A percentile compares a stretch with the other conserved stretches of the same genome.
phyloP scores from a whole-genome alignment of 2,113 vertebrate genomes.

The Hemichromis elongatus region DNA sequence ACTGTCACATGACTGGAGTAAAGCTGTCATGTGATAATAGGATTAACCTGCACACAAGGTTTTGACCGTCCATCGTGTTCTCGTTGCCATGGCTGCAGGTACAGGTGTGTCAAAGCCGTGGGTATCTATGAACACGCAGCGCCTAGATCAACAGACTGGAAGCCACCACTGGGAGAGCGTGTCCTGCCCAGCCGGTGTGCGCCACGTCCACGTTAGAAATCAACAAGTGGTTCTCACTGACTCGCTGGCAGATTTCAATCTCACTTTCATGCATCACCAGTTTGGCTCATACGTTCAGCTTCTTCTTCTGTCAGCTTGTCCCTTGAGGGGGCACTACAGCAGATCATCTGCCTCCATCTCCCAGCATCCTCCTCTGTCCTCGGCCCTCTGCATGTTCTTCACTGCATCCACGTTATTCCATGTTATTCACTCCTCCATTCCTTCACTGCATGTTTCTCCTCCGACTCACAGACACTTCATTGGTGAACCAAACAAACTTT shows the following conservation, averaged over 20 bases:
- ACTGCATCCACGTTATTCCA: fast-evolving
- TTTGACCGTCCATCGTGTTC: neutral
- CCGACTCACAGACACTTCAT: neutral
- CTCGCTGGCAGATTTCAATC: neutral
- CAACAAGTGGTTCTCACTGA: neutral
- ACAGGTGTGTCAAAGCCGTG: neutral
- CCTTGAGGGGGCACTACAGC: neutral
- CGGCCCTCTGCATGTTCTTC: neutral
- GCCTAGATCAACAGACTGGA: neutral
- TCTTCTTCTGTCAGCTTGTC: neutral
- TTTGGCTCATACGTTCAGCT: neutral
- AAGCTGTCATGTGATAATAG: neutral
- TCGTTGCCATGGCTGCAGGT: neutral
- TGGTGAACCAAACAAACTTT: neutral
- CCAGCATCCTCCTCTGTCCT: neutral
- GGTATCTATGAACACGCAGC: neutral
- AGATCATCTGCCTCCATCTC: neutral
- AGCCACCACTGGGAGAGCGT: neutral
- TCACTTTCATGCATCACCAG: neutral
- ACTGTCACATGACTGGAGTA: neutral
- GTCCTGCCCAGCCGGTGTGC: neutral
- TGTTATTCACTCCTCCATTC: neutral
- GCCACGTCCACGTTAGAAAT: neutral
- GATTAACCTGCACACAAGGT: neutral
- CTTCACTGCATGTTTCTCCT: neutral